A percentile compares a stretch with the other conserved stretches of the same genome.
phyloP scores from a whole-genome alignment of 2,113 vertebrate genomes.

The Pitta sordida region DNA sequence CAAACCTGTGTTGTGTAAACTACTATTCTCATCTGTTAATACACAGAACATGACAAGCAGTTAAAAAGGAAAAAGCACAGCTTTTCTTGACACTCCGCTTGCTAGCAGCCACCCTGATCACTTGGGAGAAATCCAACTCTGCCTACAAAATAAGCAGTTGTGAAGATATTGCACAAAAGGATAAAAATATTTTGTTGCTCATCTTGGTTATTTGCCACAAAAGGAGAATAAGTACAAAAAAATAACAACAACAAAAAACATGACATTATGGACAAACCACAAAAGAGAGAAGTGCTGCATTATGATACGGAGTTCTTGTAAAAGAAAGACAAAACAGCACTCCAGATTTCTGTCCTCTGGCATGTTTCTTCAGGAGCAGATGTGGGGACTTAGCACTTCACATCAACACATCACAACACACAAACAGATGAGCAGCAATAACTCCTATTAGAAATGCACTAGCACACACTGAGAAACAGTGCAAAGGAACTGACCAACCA shows the following conservation, averaged over 20 bases:
- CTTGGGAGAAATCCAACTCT: neutral
- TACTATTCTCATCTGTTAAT: neutral
- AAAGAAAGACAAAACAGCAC: neutral
- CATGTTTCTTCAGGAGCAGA: neutral
- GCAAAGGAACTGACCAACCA: neutral
- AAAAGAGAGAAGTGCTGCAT: neutral
- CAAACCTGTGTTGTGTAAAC: neutral
- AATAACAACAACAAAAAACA: neutral
- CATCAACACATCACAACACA: neutral
- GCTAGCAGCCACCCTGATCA: neutral
- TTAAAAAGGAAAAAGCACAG: neutral
- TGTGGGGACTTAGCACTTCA: neutral
- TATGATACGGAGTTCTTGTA: neutral
- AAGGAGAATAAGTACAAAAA: neutral
- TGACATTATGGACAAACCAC: neutral
- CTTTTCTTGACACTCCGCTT: neutral
- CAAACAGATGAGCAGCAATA: neutral
- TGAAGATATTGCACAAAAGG: neutral
- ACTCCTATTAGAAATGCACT: neutral
- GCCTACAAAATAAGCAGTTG: neutral
- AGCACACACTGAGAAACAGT: neutral
- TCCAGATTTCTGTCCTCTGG: neutral
- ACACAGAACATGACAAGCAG: neutral
- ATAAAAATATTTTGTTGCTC: neutral
- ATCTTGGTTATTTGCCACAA: neutral